phyloP scores from a whole-genome alignment of 2,888 invertebrate species.

The Drepana falcataria region DNA sequence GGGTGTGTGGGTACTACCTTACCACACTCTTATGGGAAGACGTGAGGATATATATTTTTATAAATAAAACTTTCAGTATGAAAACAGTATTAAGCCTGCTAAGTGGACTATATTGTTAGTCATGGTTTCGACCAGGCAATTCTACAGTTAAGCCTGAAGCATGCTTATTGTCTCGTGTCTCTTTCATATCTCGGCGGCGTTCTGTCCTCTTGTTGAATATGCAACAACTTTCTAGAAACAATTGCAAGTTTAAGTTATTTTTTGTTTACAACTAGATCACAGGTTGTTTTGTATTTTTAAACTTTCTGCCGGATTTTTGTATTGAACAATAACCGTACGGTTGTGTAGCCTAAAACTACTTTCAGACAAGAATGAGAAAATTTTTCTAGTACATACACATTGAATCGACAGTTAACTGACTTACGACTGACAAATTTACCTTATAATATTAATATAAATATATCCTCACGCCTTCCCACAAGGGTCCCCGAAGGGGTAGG shows the following conservation, averaged over 20 bases:
- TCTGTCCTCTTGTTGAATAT: slow-evolving; percentile 40
- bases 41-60: too few species aligned
- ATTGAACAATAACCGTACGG: slow-evolving; percentile 28
- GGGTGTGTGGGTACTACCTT: too few species aligned
- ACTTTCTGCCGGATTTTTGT: slow-evolving; percentile 49
- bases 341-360: slow-evolving; percentile 35
- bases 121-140: not conserved
- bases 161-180: slow-evolving; percentile 44
- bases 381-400: not conserved
- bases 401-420: not conserved
- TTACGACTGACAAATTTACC: too few species aligned
- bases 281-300: slow-evolving; percentile 23
- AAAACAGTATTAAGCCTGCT: not conserved
- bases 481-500: too few species aligned
- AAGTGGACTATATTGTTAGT: not conserved
- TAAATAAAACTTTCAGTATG: too few species aligned
- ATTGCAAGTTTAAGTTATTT: slow-evolving; percentile 26
- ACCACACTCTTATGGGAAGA: too few species aligned
- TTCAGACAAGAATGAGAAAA: slow-evolving; percentile 22
- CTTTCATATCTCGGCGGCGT: slow-evolving; percentile 36
- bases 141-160: slow-evolving; percentile 3
- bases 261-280: slow-evolving; percentile 30
- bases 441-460: too few species aligned
- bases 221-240: slow-evolving; percentile 53
- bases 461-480: too few species aligned